Evolutionary conservation across 1,140 invertebrate genomes (phyloP).

Genomic region (Tenebrio molitor): DNA sequence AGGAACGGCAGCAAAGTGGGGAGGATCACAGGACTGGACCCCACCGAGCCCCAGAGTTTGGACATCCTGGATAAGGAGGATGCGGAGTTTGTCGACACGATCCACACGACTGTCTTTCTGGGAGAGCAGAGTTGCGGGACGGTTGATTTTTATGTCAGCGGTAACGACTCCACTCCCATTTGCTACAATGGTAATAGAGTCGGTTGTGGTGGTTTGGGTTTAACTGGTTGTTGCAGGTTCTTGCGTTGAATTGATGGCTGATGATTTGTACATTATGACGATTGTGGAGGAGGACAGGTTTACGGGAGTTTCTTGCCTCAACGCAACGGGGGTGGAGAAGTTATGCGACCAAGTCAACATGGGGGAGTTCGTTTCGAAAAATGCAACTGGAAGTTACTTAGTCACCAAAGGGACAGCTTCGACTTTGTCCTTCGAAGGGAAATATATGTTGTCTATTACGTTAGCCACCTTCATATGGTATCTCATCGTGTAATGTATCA

Average conservation of each 20-base stretch:
- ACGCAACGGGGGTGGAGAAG: background rate
- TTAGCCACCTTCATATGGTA: too few species aligned
- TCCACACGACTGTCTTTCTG: conserved; percentile 89
- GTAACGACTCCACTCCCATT: conserved; percentile 81
- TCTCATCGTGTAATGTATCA: too few species aligned
- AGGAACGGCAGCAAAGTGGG: conserved; percentile 68
- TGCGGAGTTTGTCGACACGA: conserved; percentile 90
- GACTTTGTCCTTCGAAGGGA: too few species aligned
- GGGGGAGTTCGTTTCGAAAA: conserved; percentile 7
- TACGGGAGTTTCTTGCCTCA: conserved; percentile 1
- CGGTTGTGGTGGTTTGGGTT: background rate
- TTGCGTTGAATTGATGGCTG: background rate
- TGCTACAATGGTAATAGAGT: conserved; percentile 66
- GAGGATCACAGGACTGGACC: conserved; percentile 79
- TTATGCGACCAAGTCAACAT: background rate
- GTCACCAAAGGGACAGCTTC: too few species aligned
- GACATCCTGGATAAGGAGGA: conserved; percentile 68
- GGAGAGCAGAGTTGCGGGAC: conserved; percentile 82
- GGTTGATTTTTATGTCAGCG: conserved; percentile 90
- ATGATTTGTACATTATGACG: background rate
- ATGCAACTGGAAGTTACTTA: conserved; percentile 4
- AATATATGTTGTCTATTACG: too few species aligned
- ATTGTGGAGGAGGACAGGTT: conserved; percentile 3
- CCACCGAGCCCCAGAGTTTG: conserved; percentile 69
- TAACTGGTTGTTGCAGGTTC: conserved; percentile 17